phyloP scores from a whole-genome alignment of 2,113 vertebrate genomes.

The Scatophagus argus region DNA sequence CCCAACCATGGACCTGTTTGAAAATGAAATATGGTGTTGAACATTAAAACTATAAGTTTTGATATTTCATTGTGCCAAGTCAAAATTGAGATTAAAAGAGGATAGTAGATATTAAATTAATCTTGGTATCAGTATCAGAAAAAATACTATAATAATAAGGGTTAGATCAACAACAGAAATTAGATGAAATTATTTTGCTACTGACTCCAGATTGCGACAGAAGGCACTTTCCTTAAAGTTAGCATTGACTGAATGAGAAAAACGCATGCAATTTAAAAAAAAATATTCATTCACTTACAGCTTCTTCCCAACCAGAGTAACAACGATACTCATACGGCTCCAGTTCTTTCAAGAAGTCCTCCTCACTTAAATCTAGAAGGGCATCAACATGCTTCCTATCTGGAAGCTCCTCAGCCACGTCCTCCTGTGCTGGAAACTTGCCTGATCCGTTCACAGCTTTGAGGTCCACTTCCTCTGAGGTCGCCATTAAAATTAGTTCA shows the following conservation, averaged over 20 bases:
- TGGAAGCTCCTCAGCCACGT: not conserved
- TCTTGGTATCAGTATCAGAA: not conserved
- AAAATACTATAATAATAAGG: no score
- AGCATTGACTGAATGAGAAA: not conserved
- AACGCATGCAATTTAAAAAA: not conserved
- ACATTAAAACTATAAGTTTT: not conserved
- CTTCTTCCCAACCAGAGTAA: conserved; percentile 86
- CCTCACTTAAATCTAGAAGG: conserved; percentile 85
- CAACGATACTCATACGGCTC: conserved; percentile 62
- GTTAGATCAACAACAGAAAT: not conserved
- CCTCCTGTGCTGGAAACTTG: not conserved
- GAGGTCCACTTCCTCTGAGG: conserved; percentile 11
- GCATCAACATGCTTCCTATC: conserved; percentile 78
- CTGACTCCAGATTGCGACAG: not conserved
- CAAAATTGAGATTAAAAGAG: not conserved
- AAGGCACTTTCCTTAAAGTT: not conserved
- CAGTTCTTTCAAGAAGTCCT: conserved; percentile 72
- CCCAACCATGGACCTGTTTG: conserved; percentile 87
- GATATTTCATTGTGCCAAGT: not conserved
- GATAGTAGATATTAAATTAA: not conserved
- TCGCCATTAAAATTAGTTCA: conserved; percentile 48
- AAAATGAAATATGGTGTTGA: conserved; percentile 23
- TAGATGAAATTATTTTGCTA: not conserved
- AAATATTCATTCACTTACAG: conserved; percentile 81
- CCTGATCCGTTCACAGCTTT: conserved; percentile 24